phyloP scores from a whole-genome alignment of 2,113 vertebrate genomes.

The Epinephelus lanceolatus region DNA sequence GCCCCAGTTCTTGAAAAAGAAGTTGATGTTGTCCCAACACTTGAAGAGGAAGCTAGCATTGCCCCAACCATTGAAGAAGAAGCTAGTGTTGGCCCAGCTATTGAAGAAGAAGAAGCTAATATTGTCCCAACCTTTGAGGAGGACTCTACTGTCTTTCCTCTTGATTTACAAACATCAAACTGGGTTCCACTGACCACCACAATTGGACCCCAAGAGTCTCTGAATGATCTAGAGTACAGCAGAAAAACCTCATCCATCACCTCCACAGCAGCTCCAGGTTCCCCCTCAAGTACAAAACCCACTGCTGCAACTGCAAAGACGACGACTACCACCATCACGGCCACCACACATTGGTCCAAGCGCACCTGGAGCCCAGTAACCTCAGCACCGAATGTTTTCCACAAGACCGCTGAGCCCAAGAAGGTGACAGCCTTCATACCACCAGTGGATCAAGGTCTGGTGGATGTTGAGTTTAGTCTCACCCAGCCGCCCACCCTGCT shows the following conservation, averaged over 20 bases:
- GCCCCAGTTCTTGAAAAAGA: neutral
- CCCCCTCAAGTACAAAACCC: conserved; percentile 39
- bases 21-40: neutral
- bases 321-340: neutral
- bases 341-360: conserved; percentile 52
- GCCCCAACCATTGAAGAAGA: neutral
- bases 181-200: conserved; percentile 63
- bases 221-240: conserved; percentile 69
- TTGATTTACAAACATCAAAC: conserved; percentile 61
- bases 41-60: neutral
- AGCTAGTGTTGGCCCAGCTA: neutral
- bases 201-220: conserved; percentile 67
- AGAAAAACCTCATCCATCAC: conserved; percentile 35
- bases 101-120: conserved; percentile 19
- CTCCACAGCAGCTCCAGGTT: conserved; percentile 35
- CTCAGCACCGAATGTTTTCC: conserved; percentile 21
- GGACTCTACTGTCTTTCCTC: conserved; percentile 59
- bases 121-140: conserved; percentile 6
- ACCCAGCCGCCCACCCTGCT: conserved; percentile 72
- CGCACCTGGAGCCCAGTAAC: conserved; percentile 73
- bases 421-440: conserved; percentile 68
- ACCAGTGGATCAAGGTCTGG: conserved; percentile 79
- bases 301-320: conserved; percentile 5
- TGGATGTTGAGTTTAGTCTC: conserved; percentile 70
- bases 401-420: conserved; percentile 36